Conservation (phyloP, 2,888 invertebrate species). For the Trachelus iudaicus region DNA sequence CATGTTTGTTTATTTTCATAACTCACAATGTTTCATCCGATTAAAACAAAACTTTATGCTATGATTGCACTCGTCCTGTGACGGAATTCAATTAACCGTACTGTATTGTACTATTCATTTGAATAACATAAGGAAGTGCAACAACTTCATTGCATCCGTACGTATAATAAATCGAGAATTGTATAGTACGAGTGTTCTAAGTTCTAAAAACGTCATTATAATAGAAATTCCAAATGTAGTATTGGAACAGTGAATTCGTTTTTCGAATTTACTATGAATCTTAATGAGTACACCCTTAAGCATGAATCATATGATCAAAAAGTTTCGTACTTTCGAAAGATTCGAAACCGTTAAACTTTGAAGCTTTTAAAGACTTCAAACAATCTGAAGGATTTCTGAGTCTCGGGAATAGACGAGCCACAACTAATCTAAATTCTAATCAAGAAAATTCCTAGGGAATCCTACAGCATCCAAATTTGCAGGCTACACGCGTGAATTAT, state of each 20-base stretch:
- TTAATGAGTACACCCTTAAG: background rate
- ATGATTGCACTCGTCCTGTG: background rate
- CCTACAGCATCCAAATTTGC: background rate
- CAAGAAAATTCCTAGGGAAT: background rate
- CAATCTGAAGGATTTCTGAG: background rate
- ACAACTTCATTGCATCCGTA: background rate
- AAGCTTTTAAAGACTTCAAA: background rate
- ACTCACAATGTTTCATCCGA: background rate
- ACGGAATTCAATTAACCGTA: background rate
- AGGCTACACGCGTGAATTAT: background rate
- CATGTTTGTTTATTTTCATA: background rate
- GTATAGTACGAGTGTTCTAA: background rate
- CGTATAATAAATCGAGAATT: background rate
- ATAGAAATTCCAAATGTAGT: too few species aligned
- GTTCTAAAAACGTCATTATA: background rate
- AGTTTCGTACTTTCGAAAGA: background rate
- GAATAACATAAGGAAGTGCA: background rate
- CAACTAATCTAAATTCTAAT: background rate
- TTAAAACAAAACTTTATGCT: background rate
- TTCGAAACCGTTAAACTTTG: background rate
- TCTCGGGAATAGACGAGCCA: background rate
- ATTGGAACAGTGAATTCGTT: too few species aligned
- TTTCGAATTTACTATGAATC: background rate
- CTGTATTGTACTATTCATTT: background rate
- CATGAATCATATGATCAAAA: background rate